These are phyloP conservation scores for Galerucella calmariensis DNA, from an alignment of 2,888 invertebrate species.

Conservation along the genomic window DNA sequence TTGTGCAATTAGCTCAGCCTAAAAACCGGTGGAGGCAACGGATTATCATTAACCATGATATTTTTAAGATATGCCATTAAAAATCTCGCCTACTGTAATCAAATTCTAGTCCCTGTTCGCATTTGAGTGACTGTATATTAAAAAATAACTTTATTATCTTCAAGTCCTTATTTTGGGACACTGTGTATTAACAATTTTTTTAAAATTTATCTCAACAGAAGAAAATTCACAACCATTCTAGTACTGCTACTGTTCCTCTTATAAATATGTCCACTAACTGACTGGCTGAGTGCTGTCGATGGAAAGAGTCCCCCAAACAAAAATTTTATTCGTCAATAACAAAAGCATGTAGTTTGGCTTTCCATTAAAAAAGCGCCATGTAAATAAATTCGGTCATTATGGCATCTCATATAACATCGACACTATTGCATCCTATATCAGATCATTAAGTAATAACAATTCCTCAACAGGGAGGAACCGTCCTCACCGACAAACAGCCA, in stretches of 20 bases:
- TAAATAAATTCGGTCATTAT: conserved; percentile 45
- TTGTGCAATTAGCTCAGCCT: too few species aligned
- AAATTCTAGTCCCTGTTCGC: too few species aligned
- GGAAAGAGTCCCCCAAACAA: conserved; percentile 37
- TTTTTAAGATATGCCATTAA: too few species aligned
- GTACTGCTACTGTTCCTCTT: conserved; percentile 22
- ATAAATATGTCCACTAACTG: conserved; percentile 33
- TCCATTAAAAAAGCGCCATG: conserved; percentile 35
- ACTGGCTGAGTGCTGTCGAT: conserved; percentile 44
- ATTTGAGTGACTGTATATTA: too few species aligned
- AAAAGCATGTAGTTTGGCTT: conserved; percentile 47
- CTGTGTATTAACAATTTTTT: background rate
- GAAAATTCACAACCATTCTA: background rate
- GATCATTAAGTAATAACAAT: conserved; percentile 45
- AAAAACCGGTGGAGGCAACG: too few species aligned
- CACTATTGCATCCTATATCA: conserved; percentile 42
- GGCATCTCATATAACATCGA: conserved; percentile 40
- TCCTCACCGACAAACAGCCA: conserved; percentile 53
- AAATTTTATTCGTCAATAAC: conserved; percentile 36
- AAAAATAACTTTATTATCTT: background rate
- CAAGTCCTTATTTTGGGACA: background rate
- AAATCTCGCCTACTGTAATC: too few species aligned
- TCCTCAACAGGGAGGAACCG: conserved; percentile 60
- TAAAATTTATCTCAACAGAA: background rate
- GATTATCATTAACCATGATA: too few species aligned